phyloP scores from a whole-genome alignment of 2,888 invertebrate species.

The Lithophane semibrunnea region DNA sequence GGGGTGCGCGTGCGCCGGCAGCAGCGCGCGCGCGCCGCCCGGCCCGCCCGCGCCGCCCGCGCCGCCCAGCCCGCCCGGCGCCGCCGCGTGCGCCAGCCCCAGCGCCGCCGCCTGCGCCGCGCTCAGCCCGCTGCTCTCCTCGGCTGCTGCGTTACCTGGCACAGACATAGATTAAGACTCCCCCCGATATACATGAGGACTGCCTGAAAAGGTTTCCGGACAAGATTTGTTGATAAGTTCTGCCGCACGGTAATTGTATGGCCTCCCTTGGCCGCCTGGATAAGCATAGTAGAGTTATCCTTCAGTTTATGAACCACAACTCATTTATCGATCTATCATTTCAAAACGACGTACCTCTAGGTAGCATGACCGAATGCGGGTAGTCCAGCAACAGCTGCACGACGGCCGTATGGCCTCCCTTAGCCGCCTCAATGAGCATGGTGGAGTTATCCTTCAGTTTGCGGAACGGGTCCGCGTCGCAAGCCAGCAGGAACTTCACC shows the following conservation, averaged over 20 bases:
- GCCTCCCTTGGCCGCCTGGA: neutral
- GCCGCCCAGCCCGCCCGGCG: slow-evolving; percentile 84
- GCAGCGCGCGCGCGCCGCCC: slow-evolving; percentile 75
- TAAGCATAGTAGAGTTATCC: neutral
- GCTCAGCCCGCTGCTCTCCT: slow-evolving; percentile 75
- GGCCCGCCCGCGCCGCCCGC: slow-evolving; percentile 82
- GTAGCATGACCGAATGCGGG: slow-evolving; percentile 95
- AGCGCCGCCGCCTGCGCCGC: slow-evolving; percentile 87
- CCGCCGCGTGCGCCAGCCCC: slow-evolving; percentile 83
- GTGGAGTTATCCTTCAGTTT: slow-evolving; percentile 99
- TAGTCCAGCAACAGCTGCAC: slow-evolving; percentile 98
- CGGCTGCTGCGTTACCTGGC: slow-evolving; percentile 60
- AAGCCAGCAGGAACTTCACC: slow-evolving; percentile 97
- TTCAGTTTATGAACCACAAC: neutral
- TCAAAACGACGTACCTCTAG: slow-evolving; percentile 77
- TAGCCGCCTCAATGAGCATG: slow-evolving; percentile 99
- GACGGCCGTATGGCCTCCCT: slow-evolving; percentile 98
- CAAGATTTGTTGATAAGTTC: neutral
- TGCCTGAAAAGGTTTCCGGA: neutral
- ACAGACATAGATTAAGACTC: neutral
- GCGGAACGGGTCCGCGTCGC: slow-evolving; percentile 98
- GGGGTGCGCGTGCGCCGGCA: slow-evolving; percentile 67
- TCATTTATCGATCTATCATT: neutral
- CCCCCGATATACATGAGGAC: neutral
- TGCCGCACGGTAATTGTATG: neutral